These are phyloP conservation scores for Chondrosia reniformis DNA, from an alignment of 37 sponge, comb jelly and placozoan genomes.

Conservation along the genomic window DNA sequence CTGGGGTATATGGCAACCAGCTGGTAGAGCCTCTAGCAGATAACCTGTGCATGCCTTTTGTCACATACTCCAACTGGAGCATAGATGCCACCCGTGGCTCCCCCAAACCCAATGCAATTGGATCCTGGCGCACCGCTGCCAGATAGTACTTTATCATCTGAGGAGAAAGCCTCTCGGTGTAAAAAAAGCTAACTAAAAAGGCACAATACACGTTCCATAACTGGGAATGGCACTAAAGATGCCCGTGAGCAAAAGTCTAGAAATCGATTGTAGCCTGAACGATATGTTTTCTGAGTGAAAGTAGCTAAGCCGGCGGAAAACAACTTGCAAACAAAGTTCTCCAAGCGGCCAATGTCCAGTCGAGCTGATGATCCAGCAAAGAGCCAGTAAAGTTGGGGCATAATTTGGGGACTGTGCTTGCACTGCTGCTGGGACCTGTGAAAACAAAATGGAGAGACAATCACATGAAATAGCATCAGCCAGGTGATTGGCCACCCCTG, in stretches of 20 bases:
- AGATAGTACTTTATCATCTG: constrained; percentile 23
- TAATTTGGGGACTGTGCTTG: neutral
- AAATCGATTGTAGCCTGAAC: neutral
- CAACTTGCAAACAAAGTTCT: constrained; percentile 23
- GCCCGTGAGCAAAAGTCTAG: neutral
- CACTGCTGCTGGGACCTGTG: neutral
- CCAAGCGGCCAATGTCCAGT: constrained; percentile 42
- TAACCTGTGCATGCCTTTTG: constrained; percentile 8
- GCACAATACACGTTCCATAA: constrained; percentile 17
- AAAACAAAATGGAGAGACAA: neutral
- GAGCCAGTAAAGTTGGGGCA: neutral
- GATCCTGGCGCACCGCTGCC: constrained; percentile 35
- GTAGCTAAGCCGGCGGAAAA: constrained; percentile 28
- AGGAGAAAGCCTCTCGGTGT: neutral
- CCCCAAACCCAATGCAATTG: constrained; percentile 18
- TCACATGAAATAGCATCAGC: constrained; percentile 50
- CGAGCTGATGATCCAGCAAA: neutral
- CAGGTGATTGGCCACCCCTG: constrained; percentile 11
- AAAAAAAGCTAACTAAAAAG: neutral
- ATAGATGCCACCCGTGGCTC: constrained; percentile 1
- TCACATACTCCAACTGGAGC: constrained; percentile 27
- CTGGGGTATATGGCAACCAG: neutral
- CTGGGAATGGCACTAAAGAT: constrained; percentile 11
- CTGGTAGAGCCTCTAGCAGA: neutral
- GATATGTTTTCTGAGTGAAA: constrained; percentile 18